These are phyloP conservation scores for Aphidius ervi DNA, from an alignment of 1,140 invertebrate species.

Conservation along the genomic window DNA sequence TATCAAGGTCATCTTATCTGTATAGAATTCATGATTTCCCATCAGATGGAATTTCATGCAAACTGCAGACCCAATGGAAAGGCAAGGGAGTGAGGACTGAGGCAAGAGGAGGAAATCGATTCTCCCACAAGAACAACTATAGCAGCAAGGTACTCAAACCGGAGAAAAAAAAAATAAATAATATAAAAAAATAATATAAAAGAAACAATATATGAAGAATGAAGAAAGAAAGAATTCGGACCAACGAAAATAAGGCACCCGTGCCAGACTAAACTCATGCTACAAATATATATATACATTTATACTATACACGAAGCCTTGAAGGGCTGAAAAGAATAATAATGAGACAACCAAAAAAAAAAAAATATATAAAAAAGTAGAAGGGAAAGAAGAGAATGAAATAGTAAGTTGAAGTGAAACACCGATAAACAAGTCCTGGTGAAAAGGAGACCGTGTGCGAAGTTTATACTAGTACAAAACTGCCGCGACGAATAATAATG, in stretches of 20 bases:
- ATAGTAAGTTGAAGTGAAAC: constrained; percentile 24
- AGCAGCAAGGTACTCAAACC: not conserved
- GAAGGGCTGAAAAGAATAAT: constrained; percentile 27
- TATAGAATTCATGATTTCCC: constrained; percentile 7
- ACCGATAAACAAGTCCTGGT: constrained; percentile 16
- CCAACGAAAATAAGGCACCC: constrained; percentile 21
- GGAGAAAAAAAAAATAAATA: constrained; percentile 11
- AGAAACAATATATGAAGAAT: constrained; percentile 3
- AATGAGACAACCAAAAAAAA: constrained; percentile 20
- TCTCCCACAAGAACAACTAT: constrained; percentile 16
- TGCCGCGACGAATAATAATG: constrained; percentile 27
- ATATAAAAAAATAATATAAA: constrained; percentile 14
- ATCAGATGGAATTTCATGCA: constrained; percentile 22
- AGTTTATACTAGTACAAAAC: constrained; percentile 20
- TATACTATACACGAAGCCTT: constrained; percentile 12
- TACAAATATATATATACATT: not conserved
- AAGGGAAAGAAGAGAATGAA: constrained; percentile 13
- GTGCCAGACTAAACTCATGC: constrained; percentile 10
- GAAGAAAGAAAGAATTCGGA: constrained; percentile 17
- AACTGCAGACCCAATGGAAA: constrained; percentile 16
- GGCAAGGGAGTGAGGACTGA: not conserved
- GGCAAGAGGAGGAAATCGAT: constrained; percentile 16
- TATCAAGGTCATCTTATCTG: constrained; percentile 4
- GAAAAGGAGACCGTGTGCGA: constrained; percentile 24
- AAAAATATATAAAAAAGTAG: not conserved